Conservation (phyloP, 2,797 vertebrate genomes). For the Fundulus diaphanus region DNA sequence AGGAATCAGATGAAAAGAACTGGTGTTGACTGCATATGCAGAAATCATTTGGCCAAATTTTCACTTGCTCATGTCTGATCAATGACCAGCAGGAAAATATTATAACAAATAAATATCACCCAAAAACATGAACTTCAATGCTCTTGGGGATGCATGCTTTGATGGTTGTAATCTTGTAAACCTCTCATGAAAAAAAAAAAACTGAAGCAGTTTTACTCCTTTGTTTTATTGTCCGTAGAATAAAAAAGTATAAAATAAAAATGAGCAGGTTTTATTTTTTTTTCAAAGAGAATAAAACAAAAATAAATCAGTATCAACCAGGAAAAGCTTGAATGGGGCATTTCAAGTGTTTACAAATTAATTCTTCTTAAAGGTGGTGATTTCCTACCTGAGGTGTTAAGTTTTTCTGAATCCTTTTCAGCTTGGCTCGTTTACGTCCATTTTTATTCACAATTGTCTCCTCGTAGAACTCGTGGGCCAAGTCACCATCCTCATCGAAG, state of each 20-base stretch:
- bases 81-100: not conserved
- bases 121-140: not conserved
- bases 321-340: not conserved
- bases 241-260: not conserved
- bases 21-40: not conserved
- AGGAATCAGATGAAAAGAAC: conserved; percentile 4
- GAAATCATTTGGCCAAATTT: not conserved
- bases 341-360: not conserved
- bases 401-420: conserved; percentile 94
- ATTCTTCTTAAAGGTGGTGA: not conserved
- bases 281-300: not conserved
- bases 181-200: not conserved
- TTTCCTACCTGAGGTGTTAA: conserved; percentile 91
- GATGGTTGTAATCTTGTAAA: not conserved
- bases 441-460: conserved; percentile 95
- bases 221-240: too few species aligned
- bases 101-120: too few species aligned
- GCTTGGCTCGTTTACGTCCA: conserved; percentile 92
- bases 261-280: too few species aligned
- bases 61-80: not conserved
- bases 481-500: conserved; percentile 94
- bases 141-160: not conserved
- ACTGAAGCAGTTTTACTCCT: too few species aligned
- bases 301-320: not conserved
- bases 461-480: conserved; percentile 96